These are phyloP conservation scores for Folsomia candida DNA, from an alignment of 2,888 invertebrate genomes.

Conservation along the genomic window DNA sequence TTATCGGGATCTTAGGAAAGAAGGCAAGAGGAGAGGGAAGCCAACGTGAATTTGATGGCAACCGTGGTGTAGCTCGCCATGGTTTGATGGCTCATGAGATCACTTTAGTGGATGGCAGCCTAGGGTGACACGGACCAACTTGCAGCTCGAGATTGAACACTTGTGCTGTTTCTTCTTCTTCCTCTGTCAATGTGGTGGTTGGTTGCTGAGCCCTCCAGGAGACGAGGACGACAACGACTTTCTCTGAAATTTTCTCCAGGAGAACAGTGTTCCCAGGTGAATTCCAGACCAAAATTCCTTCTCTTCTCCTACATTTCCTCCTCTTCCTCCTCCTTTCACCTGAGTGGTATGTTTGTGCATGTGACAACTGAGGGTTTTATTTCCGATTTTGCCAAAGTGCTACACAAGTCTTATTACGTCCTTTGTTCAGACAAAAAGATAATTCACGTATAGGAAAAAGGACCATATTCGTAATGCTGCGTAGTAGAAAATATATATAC, in stretches of 20 bases:
- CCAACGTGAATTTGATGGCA: not conserved
- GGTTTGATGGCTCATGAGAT: conserved; percentile 4
- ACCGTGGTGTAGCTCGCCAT: not conserved
- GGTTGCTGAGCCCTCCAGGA: not conserved
- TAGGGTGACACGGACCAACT: not conserved
- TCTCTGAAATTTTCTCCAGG: not conserved
- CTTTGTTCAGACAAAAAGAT: too few relatives aligned
- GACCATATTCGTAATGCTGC: too few relatives aligned
- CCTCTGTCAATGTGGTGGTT: not conserved
- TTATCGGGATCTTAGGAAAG: not conserved
- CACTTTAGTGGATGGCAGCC: conserved; percentile 1
- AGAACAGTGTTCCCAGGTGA: not conserved
- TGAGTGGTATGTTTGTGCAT: not conserved
- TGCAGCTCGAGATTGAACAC: not conserved
- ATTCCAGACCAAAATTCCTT: not conserved
- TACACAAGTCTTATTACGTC: too few relatives aligned
- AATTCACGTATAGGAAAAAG: too few relatives aligned
- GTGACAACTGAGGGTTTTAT: not conserved
- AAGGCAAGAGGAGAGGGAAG: not conserved
- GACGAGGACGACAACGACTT: not conserved
- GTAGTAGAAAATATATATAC: too few relatives aligned
- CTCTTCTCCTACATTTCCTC: not conserved
- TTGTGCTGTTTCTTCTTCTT: too few relatives aligned
- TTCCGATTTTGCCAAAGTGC: not conserved
- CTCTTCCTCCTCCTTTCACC: not conserved